Conservation (phyloP, 2,113 vertebrate genomes). For the Rattus rattus region DNA sequence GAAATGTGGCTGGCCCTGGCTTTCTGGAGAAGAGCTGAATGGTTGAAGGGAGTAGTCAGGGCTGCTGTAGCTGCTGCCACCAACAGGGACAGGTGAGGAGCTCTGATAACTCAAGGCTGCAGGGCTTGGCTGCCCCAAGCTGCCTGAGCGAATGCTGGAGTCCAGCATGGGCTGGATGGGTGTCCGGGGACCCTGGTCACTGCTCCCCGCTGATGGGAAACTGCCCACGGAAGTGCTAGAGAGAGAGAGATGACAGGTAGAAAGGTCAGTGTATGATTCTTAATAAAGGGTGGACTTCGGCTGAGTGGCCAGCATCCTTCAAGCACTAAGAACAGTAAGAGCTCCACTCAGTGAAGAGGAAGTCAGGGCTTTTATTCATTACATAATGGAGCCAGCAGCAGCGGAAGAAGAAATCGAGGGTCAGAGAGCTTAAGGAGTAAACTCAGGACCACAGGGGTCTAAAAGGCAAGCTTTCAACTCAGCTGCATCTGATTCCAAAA, state of each 20-base stretch:
- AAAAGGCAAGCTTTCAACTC: not conserved
- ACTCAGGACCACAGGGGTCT: not conserved
- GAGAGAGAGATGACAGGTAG: constrained; percentile 13
- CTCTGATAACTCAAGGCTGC: constrained; percentile 87
- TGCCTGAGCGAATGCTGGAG: constrained; percentile 87
- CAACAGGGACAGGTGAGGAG: constrained; percentile 79
- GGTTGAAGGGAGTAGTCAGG: constrained; percentile 70
- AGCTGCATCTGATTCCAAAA: not conserved
- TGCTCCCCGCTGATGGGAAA: constrained; percentile 87
- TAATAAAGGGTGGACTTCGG: not conserved
- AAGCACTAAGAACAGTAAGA: not conserved
- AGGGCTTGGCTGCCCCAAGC: constrained; percentile 86
- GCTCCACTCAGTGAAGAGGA: rapidly evolving
- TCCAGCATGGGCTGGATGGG: constrained; percentile 89
- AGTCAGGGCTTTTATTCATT: not conserved
- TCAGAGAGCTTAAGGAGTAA: not conserved
- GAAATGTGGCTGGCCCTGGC: constrained; percentile 81
- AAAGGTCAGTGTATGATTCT: not conserved
- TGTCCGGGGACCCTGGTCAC: constrained; percentile 85
- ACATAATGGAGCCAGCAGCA: not conserved
- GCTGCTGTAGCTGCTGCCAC: constrained; percentile 78
- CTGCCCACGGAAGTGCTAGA: constrained; percentile 86
- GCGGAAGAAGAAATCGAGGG: not conserved
- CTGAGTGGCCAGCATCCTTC: not conserved
- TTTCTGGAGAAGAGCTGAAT: constrained; percentile 71